A percentile compares a stretch with the other conserved stretches of the same genome.
These are phyloP conservation scores for Charadrius vociferus DNA, from an alignment of 2,113 vertebrate species.

Conservation along the genomic window DNA sequence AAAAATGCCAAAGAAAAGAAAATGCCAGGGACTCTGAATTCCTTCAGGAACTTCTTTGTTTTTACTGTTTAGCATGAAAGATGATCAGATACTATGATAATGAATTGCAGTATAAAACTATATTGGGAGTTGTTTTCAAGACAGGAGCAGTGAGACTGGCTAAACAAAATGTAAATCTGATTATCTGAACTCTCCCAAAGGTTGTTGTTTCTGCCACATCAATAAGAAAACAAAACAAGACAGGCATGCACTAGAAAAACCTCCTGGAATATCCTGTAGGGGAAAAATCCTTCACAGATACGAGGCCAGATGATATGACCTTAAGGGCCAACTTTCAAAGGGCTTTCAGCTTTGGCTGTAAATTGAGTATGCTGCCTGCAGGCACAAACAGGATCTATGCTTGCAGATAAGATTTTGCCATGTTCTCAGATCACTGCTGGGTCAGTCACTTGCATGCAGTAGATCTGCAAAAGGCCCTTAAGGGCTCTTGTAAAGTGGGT, in stretches of 20 bases:
- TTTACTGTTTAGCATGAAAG: not conserved
- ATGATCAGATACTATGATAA: not conserved
- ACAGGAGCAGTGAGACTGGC: not conserved
- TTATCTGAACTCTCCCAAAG: not conserved
- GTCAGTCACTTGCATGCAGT: not conserved
- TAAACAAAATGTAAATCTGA: not conserved
- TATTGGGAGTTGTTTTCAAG: not conserved
- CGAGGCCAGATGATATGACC: not conserved
- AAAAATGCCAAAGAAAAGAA: not conserved
- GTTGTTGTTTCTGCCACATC: not conserved
- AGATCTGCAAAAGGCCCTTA: not conserved
- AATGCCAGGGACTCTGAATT: not conserved
- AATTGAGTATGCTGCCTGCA: not conserved
- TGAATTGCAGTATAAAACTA: not conserved
- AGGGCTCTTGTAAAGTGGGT: not conserved
- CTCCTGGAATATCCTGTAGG: not conserved
- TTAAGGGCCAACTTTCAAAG: slow-evolving; percentile 1
- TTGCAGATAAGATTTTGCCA: not conserved
- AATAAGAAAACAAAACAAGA: not conserved
- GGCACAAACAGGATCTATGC: not conserved
- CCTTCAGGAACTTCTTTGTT: not conserved
- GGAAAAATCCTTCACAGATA: not conserved
- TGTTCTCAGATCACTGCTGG: not conserved
- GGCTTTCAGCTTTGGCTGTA: not conserved
- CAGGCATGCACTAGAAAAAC: not conserved